Evolutionary conservation across 2,888 invertebrate genomes (phyloP), one percentile per base, ranked within the genome.

Genomic region (Andrena bucephala): DNA sequence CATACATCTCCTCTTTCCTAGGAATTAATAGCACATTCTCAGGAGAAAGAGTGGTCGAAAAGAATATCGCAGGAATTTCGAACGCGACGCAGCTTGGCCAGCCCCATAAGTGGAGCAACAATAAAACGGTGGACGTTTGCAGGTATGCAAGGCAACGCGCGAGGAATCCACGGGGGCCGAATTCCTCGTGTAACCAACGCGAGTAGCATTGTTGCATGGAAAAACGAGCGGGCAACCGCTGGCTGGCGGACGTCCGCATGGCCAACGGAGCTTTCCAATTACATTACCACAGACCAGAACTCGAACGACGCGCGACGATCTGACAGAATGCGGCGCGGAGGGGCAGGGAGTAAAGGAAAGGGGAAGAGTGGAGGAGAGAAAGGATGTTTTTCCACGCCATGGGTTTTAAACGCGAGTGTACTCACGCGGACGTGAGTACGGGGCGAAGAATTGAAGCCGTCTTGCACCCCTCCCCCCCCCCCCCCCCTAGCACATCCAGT

Each of bases 211-310:
- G 60, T 62, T 66, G 65, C 48, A 2, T 8, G 69, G 81, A 81
- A 80, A 73, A 81, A 80, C 63, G 70, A 33, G 48, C 52, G 33
- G 48, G 20, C 50, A 57, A 72, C 72, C 67, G 54, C 24, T 27
- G 29, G 29, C 27, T 57, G 71, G 67, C 27, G 42, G 81, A 66
- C 57, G 33, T 33, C 31, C 60, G 57, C 60, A 16, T 48, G 52
- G 48, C 71, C 66, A 60, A 60, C 48, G 71, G 60, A 69, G 79
- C 83, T 84, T 84, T 84, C 79, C 84, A 84, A 84, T 84, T 84
- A 84, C 84, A 83, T 84, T 84, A 84, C 79, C 75, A 50, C 68
- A 16, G 31, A 33, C n/a, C 36, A 27, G n/a, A 66, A 24, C 70
- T 65, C 63, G 52, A 66, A 60, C 69, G 69, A 65, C 36, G 36